Evolutionary conservation across 2,888 invertebrate genomes (phyloP), one percentile per base, ranked within the genome.

Genomic region (Campoletis raptor): DNA sequence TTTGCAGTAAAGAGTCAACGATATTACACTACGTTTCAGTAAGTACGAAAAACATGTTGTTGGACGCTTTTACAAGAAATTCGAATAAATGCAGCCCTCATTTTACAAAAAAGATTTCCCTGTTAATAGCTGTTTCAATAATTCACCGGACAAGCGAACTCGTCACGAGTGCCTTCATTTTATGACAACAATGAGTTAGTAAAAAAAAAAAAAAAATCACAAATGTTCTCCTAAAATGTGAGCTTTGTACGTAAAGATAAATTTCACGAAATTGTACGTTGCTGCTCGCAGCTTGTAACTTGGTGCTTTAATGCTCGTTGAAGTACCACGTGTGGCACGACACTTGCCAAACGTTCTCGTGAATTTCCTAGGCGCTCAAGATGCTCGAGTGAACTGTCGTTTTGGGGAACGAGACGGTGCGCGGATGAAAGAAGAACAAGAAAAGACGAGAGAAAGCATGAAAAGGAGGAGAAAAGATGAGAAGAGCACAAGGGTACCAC

Each of bases 401-500:
- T 76, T 70, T 66, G 69, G 12, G 48, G 37, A 40, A 67, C 15
- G 48, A 48, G 69, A n/a, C 52, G 37, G 30, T 45, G 37, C 48
- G 45, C n/a, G 61, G 52, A 30, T 40, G 54, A 80, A 18, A 21
- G 42, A 73, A 64, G 42, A 42, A 15, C 37, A 42, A 40, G 76
- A 37, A 48, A 76, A 40, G 66, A 78, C 37, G 64, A 66, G 61
- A 73, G 45, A 66, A n/a, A 74, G 40, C 15, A 42, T 30, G 64
- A 66, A 42, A 54, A 30, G 18, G n/a, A 79, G 24, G 52, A 24
- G 15, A 15, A 48, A 76, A 42, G 57, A 79, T 61, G 70, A 77
- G 77, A 78, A 72, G 54, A 78, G 83, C 77, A 83, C 81, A 80
- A 76, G 85, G 84, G 84, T 85, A 87, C 90, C 87, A 88, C 87